phyloP scores from a whole-genome alignment of 2,888 invertebrate genomes.

The Stomorhina lunata region DNA sequence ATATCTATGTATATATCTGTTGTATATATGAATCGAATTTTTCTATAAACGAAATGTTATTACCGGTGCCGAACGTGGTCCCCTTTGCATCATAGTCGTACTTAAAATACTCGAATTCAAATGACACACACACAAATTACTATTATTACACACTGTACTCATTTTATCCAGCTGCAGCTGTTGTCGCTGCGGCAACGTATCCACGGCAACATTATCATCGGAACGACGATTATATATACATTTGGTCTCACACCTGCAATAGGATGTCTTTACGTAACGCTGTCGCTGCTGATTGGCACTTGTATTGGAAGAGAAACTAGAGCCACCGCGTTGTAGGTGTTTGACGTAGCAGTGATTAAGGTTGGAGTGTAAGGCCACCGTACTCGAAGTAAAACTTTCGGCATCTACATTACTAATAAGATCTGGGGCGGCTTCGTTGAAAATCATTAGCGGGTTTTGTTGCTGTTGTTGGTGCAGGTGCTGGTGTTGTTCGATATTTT shows the following conservation, averaged over 20 bases:
- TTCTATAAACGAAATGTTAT: slow-evolving; percentile 76
- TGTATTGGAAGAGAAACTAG: slow-evolving; percentile 17
- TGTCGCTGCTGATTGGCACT: slow-evolving; percentile 49
- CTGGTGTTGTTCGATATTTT: slow-evolving; percentile 78
- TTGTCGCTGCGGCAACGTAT: slow-evolving; percentile 33
- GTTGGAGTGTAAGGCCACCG: slow-evolving; percentile 31
- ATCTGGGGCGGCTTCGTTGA: slow-evolving; percentile 74
- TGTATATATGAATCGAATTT: neutral
- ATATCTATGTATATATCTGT: neutral
- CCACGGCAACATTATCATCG: slow-evolving; percentile 74
- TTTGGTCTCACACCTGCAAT: slow-evolving; percentile 76
- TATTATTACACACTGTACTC: slow-evolving; percentile 57
- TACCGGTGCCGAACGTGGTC: slow-evolving; percentile 77
- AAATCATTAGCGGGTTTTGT: slow-evolving; percentile 9
- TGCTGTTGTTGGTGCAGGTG: slow-evolving; percentile 33
- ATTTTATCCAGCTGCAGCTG: slow-evolving; percentile 2
- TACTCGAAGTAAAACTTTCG: slow-evolving; percentile 66
- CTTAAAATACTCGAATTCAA: slow-evolving; percentile 71
- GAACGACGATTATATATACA: slow-evolving; percentile 76
- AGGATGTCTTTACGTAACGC: slow-evolving; percentile 65
- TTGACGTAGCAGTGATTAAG: slow-evolving; percentile 34
- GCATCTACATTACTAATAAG: slow-evolving; percentile 76
- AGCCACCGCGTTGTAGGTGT: slow-evolving; percentile 37
- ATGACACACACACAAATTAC: slow-evolving; percentile 75
- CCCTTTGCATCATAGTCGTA: slow-evolving; percentile 65